phyloP scores from a whole-genome alignment of 2,797 vertebrate species.

The Tauraco hartlaubi region DNA sequence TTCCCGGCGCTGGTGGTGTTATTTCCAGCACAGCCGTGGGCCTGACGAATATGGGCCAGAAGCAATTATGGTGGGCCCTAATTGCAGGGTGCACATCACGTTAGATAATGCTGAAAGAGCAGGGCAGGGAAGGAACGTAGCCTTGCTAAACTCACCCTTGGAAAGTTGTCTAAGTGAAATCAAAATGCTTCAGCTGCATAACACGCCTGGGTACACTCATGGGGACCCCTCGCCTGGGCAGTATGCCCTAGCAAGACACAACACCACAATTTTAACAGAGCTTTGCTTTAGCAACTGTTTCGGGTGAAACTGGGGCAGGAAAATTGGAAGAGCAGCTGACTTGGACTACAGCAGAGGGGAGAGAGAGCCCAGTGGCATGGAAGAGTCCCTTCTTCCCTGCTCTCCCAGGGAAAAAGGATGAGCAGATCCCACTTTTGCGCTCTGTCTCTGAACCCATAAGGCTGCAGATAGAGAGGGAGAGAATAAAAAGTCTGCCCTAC shows the following conservation, averaged over 20 bases:
- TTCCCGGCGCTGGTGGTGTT: not conserved
- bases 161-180: not conserved
- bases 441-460: not conserved
- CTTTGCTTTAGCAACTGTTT: not conserved
- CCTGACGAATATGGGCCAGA: not conserved
- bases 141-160: not conserved
- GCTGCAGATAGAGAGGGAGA: not conserved
- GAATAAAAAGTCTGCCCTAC: not conserved
- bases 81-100: not conserved
- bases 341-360: not conserved
- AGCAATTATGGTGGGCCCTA: not conserved
- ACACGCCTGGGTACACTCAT: rapidly evolving
- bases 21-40: not conserved
- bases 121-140: not conserved
- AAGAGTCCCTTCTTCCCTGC: not conserved
- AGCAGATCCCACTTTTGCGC: not conserved
- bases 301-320: not conserved
- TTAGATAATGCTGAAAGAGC: not conserved
- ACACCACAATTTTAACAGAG: not conserved
- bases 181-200: not conserved
- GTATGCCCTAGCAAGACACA: not conserved
- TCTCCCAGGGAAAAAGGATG: not conserved
- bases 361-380: not conserved
- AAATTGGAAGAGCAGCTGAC: not conserved
- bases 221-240: not conserved